phyloP scores from a whole-genome alignment of 2,888 invertebrate genomes.

The Tachina grossa region DNA sequence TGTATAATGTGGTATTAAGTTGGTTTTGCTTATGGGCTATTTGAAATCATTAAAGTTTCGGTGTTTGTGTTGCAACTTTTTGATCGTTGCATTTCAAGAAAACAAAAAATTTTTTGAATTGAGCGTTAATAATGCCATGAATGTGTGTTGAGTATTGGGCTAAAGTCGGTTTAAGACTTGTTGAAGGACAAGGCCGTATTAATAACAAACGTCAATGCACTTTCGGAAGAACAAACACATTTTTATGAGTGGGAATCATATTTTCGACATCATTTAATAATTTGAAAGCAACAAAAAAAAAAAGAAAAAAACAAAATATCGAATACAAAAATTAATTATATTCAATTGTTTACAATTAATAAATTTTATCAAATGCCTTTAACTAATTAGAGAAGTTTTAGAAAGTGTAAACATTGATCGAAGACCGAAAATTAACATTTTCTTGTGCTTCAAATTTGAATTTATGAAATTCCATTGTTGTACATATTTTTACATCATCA shows the following conservation, averaged over 20 bases:
- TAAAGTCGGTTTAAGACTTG: conserved; percentile 5
- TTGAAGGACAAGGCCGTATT: conserved; percentile 56
- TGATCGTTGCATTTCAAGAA: conserved; percentile 34
- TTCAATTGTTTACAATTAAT: not conserved
- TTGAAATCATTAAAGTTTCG: conserved; percentile 20
- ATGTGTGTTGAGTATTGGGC: not conserved
- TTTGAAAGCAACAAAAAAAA: not conserved
- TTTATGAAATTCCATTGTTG: not conserved
- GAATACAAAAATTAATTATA: not conserved
- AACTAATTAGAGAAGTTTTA: not conserved
- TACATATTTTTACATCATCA: not conserved
- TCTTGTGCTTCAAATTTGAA: not conserved
- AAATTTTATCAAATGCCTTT: not conserved
- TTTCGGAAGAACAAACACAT: conserved; percentile 8
- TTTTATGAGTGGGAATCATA: not conserved
- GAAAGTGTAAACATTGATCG: not conserved
- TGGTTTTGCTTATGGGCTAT: conserved; percentile 26
- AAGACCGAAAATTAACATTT: not conserved
- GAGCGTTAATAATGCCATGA: conserved; percentile 20
- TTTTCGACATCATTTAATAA: not conserved
- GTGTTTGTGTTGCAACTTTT: conserved; percentile 11
- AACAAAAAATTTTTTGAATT: conserved; percentile 7
- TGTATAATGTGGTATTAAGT: conserved; percentile 9
- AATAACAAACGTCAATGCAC: conserved; percentile 19
- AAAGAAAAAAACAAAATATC: not conserved